These are phyloP conservation scores for Scaptomyza flava DNA, from an alignment of 2,888 invertebrate species.

Conservation along the genomic window DNA sequence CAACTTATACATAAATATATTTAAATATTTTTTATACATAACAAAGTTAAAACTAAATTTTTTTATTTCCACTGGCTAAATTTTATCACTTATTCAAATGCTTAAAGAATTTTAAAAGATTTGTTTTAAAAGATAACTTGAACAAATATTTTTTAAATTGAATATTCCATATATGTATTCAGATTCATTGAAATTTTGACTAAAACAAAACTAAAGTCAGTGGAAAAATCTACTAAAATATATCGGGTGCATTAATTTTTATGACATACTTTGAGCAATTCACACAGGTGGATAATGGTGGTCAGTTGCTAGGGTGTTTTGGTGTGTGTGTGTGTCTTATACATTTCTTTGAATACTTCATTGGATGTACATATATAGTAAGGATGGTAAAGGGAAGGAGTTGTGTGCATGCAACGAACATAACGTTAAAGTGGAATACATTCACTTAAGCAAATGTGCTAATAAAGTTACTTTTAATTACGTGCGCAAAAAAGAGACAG, in stretches of 20 bases:
- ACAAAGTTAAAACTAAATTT: slow-evolving; percentile 22
- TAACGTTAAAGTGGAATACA: slow-evolving; percentile 15
- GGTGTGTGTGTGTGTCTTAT: neutral
- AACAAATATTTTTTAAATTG: too few relatives aligned
- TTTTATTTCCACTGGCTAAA: neutral
- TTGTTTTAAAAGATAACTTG: neutral
- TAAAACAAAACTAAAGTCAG: neutral
- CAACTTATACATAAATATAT: slow-evolving; percentile 15
- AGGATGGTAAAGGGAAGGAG: neutral
- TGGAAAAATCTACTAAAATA: neutral
- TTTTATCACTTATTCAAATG: too few relatives aligned
- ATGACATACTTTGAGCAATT: slow-evolving; percentile 16
- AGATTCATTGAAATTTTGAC: neutral
- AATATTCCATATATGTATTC: neutral
- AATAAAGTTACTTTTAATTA: slow-evolving; percentile 78
- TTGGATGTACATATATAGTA: neutral
- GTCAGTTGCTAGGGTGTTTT: slow-evolving; percentile 3
- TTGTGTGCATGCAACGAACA: slow-evolving; percentile 34
- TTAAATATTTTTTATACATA: neutral
- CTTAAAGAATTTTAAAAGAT: neutral
- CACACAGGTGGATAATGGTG: slow-evolving; percentile 20
- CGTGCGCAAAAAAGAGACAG: slow-evolving; percentile 50
- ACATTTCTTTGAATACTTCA: neutral
- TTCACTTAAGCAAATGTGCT: slow-evolving; percentile 64
- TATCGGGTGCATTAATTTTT: neutral